Percentiles rank a stretch among this genome's conserved stretches.
phyloP scores from a whole-genome alignment of 2,113 vertebrate species.

The Larimichthys polyactis region DNA sequence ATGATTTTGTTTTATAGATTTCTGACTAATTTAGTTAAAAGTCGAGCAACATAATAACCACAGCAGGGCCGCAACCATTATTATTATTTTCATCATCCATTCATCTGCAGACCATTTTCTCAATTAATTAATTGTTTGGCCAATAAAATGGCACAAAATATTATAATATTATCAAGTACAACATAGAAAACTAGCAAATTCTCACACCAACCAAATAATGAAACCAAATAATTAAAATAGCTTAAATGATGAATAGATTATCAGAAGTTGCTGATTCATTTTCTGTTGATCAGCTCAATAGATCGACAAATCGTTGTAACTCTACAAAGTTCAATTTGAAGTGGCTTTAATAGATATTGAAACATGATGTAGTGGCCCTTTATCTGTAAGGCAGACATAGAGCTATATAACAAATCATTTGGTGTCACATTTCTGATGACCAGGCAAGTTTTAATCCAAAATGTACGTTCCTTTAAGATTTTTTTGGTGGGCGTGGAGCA shows the following conservation, averaged over 20 bases:
- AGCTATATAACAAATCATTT: background rate
- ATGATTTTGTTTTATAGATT: background rate
- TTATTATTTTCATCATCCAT: too few species aligned
- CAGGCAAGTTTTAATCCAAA: background rate
- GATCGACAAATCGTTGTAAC: background rate
- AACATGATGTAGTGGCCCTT: background rate
- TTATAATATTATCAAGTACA: too few species aligned
- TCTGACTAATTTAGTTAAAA: background rate
- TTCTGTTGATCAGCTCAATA: background rate
- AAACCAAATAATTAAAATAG: too few species aligned
- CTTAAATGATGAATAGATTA: background rate
- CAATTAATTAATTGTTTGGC: too few species aligned
- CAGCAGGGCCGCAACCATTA: background rate
- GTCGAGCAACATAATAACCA: background rate
- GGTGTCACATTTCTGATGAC: background rate
- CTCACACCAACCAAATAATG: too few species aligned
- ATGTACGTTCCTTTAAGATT: background rate
- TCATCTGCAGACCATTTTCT: too few species aligned
- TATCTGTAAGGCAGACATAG: background rate
- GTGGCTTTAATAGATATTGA: background rate
- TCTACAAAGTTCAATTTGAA: background rate
- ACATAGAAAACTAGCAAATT: too few species aligned
- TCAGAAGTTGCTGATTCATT: background rate
- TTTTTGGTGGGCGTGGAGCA: background rate
- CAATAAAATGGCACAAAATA: too few species aligned